Percentiles rank a stretch among this genome's conserved stretches.
phyloP scores from a whole-genome alignment of 2,797 vertebrate genomes.

The Micrastur ruficollis region DNA sequence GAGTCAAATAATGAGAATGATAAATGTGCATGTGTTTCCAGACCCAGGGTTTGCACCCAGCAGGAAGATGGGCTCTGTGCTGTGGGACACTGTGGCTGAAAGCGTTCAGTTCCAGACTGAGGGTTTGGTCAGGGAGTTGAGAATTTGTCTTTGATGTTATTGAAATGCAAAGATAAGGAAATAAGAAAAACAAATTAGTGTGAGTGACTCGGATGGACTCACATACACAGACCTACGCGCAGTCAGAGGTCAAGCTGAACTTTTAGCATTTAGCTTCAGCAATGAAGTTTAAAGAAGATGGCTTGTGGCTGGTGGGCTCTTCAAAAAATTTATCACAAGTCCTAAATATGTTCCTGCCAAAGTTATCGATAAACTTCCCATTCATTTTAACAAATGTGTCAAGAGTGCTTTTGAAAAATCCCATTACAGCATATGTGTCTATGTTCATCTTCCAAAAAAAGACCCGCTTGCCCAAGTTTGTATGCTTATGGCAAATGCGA shows the following conservation, averaged over 20 bases:
- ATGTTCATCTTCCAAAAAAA: background rate
- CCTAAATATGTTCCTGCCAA: background rate
- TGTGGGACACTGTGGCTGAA: background rate
- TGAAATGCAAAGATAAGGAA: background rate
- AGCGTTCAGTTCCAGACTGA: fast-evolving
- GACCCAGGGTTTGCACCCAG: background rate
- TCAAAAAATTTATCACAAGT: background rate
- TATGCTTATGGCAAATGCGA: background rate
- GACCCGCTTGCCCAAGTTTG: background rate
- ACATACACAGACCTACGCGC: background rate
- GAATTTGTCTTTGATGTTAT: background rate
- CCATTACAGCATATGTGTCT: background rate
- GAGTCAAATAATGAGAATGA: background rate
- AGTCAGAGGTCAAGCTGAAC: background rate
- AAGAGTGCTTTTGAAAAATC: background rate
- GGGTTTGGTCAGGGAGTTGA: background rate
- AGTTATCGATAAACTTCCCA: fast-evolving
- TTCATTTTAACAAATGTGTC: background rate
- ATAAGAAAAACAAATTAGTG: background rate
- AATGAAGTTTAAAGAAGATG: background rate
- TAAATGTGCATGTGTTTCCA: background rate
- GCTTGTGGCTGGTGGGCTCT: background rate
- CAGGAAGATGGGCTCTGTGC: background rate
- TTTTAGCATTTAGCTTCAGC: background rate
- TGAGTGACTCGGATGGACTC: background rate